phyloP scores from a whole-genome alignment of 2,888 invertebrate genomes.

The Phyllotreta cruciferae region DNA sequence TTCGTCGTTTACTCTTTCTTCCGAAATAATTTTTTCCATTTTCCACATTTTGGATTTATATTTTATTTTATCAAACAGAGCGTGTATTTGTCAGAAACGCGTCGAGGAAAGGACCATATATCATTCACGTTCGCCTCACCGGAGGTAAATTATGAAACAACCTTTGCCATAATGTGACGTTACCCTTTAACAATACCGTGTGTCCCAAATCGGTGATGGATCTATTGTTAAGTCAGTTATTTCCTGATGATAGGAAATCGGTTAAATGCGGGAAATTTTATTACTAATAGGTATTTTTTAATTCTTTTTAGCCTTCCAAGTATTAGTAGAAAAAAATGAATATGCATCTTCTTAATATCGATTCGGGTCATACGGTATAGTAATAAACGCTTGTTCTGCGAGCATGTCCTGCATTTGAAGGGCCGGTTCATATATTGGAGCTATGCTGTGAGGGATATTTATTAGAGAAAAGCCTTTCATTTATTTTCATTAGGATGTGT shows the following conservation, averaged over 20 bases:
- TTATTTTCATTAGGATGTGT: too few relatives aligned
- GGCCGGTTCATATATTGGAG: too few relatives aligned
- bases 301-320: too few relatives aligned
- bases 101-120: constrained; percentile 22
- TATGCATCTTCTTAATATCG: too few relatives aligned
- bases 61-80: constrained; percentile 27
- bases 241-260: background rate
- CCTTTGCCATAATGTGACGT: constrained; percentile 27
- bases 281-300: too few relatives aligned
- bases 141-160: constrained; percentile 32
- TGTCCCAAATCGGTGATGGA: background rate
- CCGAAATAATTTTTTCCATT: constrained; percentile 9
- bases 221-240: too few relatives aligned
- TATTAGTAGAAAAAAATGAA: too few relatives aligned
- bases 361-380: too few relatives aligned
- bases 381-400: too few relatives aligned
- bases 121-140: constrained; percentile 25
- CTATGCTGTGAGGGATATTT: too few relatives aligned
- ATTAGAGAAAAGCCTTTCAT: too few relatives aligned
- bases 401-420: too few relatives aligned
- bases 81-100: constrained; percentile 23
- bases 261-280: background rate
- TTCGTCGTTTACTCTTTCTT: constrained; percentile 8
- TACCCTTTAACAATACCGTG: constrained; percentile 30
- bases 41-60: constrained; percentile 19